These are phyloP conservation scores for Neofelis nebulosa DNA, from an alignment of 2,113 vertebrate species.

Conservation along the genomic window DNA sequence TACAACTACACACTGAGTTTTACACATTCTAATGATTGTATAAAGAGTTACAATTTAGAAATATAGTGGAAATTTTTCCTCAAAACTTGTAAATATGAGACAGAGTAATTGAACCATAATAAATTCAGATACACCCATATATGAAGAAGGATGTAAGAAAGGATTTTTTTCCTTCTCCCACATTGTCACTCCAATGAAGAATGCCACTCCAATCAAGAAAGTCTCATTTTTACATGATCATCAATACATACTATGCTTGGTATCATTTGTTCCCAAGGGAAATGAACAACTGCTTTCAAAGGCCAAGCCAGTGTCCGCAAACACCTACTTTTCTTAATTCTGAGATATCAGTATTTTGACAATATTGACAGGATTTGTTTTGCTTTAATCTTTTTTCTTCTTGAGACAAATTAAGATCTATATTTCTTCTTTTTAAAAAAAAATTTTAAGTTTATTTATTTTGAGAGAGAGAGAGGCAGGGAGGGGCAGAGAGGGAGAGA, in stretches of 20 bases:
- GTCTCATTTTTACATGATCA: not conserved
- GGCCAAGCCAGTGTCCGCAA: not conserved
- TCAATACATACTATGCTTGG: not conserved
- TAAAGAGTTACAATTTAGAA: slow-evolving; percentile 21
- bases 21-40: not conserved
- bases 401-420: not conserved
- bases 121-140: not conserved
- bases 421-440: not conserved
- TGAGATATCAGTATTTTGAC: not conserved
- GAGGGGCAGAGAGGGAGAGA: too few relatives aligned
- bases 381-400: not conserved
- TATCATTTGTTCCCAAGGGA: not conserved
- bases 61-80: not conserved
- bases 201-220: not conserved
- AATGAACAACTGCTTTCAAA: not conserved
- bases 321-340: not conserved
- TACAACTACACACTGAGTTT: not conserved
- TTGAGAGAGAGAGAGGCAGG: too few relatives aligned
- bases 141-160: not conserved
- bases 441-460: too few relatives aligned
- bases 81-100: not conserved
- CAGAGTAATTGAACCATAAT: not conserved
- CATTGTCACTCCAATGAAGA: not conserved
- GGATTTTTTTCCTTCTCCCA: not conserved
- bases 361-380: not conserved